Percentiles rank a stretch among this genome's conserved stretches.
Evolutionary conservation across 2,888 invertebrate species (phyloP).

Genomic region (Habroteleia sp.): DNA sequence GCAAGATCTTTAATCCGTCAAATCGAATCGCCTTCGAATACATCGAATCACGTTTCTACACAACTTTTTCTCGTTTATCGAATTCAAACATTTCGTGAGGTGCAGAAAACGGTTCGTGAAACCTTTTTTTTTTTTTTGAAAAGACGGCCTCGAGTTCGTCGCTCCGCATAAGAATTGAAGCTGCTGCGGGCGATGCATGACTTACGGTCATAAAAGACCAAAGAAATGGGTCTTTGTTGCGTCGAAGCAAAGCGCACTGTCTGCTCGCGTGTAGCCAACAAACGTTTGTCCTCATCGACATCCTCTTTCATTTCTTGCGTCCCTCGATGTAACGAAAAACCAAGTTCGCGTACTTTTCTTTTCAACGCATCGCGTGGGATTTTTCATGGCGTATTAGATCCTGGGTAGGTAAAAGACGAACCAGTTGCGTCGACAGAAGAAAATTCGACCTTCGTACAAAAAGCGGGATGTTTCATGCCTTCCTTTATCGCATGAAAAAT

Average conservation of each 20-base stretch:
- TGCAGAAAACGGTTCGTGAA: conserved; percentile 24
- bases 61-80: conserved; percentile 12
- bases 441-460: conserved; percentile 14
- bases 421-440: conserved; percentile 15
- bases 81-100: neutral
- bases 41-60: neutral
- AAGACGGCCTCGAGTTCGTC: conserved; percentile 20
- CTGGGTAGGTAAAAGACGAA: conserved; percentile 2
- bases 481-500: conserved; percentile 10
- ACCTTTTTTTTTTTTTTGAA: conserved; percentile 34
- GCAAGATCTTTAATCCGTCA: neutral
- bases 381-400: conserved; percentile 24
- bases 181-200: conserved; percentile 51
- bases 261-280: conserved; percentile 41
- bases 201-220: conserved; percentile 42
- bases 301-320: conserved; percentile 18
- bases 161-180: conserved; percentile 48
- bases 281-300: conserved; percentile 43
- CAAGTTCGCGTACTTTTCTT: conserved; percentile 46
- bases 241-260: conserved; percentile 19
- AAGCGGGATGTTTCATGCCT: neutral
- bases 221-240: conserved; percentile 47
- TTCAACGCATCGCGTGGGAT: conserved; percentile 32
- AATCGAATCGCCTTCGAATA: neutral
- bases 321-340: conserved; percentile 38